These are phyloP conservation scores for Lymantria monacha DNA, from an alignment of 2,888 invertebrate species.

Conservation along the genomic window DNA sequence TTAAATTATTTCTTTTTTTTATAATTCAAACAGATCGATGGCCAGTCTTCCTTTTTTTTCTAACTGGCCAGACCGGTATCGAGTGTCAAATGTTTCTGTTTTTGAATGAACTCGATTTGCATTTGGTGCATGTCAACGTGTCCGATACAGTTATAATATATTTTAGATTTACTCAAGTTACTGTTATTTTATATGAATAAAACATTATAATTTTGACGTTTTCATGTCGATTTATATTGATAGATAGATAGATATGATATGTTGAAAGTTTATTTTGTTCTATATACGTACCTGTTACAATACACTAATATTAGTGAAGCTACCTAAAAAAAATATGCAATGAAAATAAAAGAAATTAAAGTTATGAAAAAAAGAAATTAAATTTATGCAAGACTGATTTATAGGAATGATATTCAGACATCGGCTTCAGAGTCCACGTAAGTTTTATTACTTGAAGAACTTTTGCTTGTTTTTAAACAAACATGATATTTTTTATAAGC, in stretches of 20 bases:
- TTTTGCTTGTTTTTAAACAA: too few relatives aligned
- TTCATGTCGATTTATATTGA: background rate
- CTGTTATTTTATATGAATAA: slow-evolving; percentile 4
- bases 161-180: slow-evolving; percentile 2
- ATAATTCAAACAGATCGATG: background rate
- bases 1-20: background rate
- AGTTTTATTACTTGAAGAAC: too few relatives aligned
- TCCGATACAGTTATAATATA: slow-evolving; percentile 1
- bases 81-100: slow-evolving; percentile 2
- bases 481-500: too few relatives aligned
- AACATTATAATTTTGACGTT: background rate
- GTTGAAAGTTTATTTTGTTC: too few relatives aligned
- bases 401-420: too few relatives aligned
- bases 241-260: background rate
- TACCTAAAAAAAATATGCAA: too few relatives aligned
- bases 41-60: background rate
- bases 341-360: too few relatives aligned
- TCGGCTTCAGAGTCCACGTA: too few relatives aligned
- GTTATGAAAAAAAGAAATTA: too few relatives aligned
- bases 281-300: too few relatives aligned
- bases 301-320: too few relatives aligned
- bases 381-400: too few relatives aligned
- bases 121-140: background rate
- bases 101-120: slow-evolving; percentile 4
- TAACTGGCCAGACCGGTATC: slow-evolving; percentile 4